A percentile compares a stretch with the other conserved stretches of the same genome.
phyloP scores from a whole-genome alignment of 2,797 vertebrate species.

The Tragopan temminckii region DNA sequence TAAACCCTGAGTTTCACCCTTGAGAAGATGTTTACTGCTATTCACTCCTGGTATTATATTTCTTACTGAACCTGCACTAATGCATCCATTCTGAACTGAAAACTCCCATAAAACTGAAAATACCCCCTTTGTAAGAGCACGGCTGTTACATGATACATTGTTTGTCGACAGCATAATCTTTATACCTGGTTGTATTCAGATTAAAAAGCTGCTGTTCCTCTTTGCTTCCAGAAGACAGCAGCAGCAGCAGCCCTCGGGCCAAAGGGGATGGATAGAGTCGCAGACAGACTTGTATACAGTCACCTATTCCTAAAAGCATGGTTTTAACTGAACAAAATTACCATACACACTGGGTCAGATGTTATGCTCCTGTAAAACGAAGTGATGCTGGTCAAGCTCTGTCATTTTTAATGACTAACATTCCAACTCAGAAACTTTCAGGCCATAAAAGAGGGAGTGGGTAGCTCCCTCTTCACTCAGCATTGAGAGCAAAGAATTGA shows the following conservation, averaged over 20 bases:
- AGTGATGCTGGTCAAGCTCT: neutral
- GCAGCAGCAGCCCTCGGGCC: neutral
- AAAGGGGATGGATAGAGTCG: neutral
- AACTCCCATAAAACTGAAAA: neutral
- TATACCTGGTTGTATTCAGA: neutral
- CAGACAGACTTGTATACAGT: neutral
- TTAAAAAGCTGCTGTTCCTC: slow-evolving; percentile 1
- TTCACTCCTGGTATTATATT: neutral
- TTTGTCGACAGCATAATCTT: neutral
- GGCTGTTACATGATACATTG: neutral
- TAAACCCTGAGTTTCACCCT: neutral
- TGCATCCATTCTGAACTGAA: neutral
- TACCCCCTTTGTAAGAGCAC: neutral
- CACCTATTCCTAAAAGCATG: neutral
- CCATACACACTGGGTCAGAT: rapidly evolving
- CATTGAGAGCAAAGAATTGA: rapidly evolving
- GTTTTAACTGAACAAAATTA: neutral
- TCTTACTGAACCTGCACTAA: neutral
- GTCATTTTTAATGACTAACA: neutral
- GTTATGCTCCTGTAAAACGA: neutral
- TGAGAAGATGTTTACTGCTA: neutral
- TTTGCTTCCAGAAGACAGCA: slow-evolving; percentile 24
- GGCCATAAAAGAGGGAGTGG: neutral
- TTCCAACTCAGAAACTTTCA: neutral
- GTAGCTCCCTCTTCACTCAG: neutral